Evolutionary conservation across 2,888 invertebrate genomes (phyloP).

Genomic region (Alsophila aescularia): DNA sequence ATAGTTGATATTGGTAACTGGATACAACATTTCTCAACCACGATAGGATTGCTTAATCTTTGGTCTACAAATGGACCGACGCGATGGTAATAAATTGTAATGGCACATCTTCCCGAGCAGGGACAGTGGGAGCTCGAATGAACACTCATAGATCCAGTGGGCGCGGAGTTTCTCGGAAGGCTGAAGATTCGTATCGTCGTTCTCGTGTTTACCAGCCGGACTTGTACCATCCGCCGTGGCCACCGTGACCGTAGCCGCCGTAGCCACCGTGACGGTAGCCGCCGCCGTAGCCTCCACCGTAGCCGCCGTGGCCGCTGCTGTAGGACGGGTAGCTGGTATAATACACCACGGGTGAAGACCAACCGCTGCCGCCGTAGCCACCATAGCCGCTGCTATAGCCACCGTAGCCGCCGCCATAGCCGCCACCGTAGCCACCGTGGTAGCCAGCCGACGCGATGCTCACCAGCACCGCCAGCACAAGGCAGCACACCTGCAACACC

Average conservation of each 20-base stretch:
- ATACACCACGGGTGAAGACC: constrained; percentile 11
- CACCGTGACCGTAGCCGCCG: constrained; percentile 18
- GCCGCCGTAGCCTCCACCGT: constrained; percentile 9
- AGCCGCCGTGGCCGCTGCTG: constrained; percentile 24
- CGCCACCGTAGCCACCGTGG: constrained; percentile 41
- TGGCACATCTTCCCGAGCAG: neutral
- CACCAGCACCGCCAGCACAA: constrained; percentile 47
- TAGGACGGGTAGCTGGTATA: constrained; percentile 21
- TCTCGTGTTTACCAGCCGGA: constrained; percentile 10
- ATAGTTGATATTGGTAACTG: constrained; percentile 24
- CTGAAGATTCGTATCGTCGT: neutral
- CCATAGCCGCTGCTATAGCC: constrained; percentile 20
- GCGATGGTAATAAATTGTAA: neutral
- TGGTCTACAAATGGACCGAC: neutral
- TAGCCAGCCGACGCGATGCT: constrained; percentile 56
- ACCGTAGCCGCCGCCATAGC: constrained; percentile 19
- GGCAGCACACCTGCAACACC: constrained; percentile 35
- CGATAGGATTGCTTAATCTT: neutral
- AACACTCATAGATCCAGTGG: neutral
- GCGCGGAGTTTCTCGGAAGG: neutral
- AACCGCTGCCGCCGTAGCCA: constrained; percentile 12
- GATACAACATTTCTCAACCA: constrained; percentile 7
- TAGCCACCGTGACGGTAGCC: constrained; percentile 25
- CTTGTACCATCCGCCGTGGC: constrained; percentile 9
- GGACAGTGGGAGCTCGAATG: neutral